Evolutionary conservation across 2,888 invertebrate genomes (phyloP), one percentile per base, ranked within the genome.

Genomic region (Carabus problematicus): DNA sequence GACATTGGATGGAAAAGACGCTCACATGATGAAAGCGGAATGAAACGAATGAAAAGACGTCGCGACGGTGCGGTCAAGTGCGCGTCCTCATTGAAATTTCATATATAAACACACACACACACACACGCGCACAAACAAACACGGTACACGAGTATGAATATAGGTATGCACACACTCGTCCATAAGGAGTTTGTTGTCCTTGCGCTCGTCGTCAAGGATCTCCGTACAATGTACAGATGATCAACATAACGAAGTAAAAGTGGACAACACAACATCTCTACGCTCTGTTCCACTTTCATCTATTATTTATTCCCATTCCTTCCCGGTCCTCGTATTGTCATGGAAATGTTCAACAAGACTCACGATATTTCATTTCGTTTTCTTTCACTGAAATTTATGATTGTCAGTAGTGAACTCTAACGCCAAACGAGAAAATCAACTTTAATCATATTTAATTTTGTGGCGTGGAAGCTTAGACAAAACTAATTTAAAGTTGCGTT

Each of bases 21-120:
- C 41, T 41, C 58, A 41, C 58, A 14, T 16, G 58, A 42, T 29
- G 54, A 54, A 41, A 58, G 58, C 58, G 14, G 47, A n/a, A 11
- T 61, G 61, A 62, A 62, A 29, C 47, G 3, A 11, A 14, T 40
- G 52, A 49, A 62, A 62, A 52, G 52, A 62, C 29, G 14, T 16
- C 40, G 49, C 39, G 39, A 62, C 49, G 62, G 52, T 39, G 40
- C 52, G 62, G 62, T 52, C 62, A 62, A 62, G 49, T 40, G 52
- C 19, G 29, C 14, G 39, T 3, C 9, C 29, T 14, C 52, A 52
- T 62, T 62, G 47, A 52, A 49, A 62, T 62, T 62, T 62, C 39
- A 62, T 61, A 61, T 62, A 62, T 52, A 52, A 52, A 62, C 52
- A 62, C 52, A 12, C 62, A 18, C 39, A 16, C 47, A 12, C 49